These are phyloP conservation scores for Rhinella marina DNA, from an alignment of 2,797 vertebrate species.

Conservation along the genomic window DNA sequence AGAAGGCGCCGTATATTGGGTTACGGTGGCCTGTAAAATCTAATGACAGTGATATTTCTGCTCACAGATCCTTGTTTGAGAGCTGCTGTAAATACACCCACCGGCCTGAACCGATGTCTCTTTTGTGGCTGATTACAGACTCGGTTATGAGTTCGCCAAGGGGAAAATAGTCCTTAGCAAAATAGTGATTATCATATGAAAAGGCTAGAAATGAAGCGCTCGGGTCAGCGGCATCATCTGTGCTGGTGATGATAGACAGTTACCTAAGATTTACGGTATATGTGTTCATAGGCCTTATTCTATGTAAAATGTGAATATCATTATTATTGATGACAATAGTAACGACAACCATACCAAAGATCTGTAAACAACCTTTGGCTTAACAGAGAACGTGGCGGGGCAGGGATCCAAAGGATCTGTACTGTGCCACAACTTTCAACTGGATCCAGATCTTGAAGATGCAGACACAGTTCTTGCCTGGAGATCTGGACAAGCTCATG, in stretches of 20 bases:
- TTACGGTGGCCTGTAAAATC: slow-evolving; percentile 60
- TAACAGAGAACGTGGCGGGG: no score
- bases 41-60: slow-evolving; percentile 62
- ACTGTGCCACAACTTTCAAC: no score
- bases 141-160: slow-evolving; percentile 54
- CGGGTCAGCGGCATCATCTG: slow-evolving; percentile 42
- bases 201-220: slow-evolving; percentile 49
- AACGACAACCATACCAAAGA: no score
- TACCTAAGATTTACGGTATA: neutral
- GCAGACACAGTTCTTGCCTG: no score
- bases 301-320: neutral
- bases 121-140: slow-evolving; percentile 61
- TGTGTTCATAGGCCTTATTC: neutral
- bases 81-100: slow-evolving; percentile 57
- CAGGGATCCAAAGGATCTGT: no score
- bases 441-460: no score
- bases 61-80: slow-evolving; percentile 55
- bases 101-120: slow-evolving; percentile 59
- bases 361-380: no score
- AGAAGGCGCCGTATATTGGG: slow-evolving; percentile 53
- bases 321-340: neutral
- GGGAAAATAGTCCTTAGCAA: slow-evolving; percentile 56
- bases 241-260: neutral
- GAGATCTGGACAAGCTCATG: no score
- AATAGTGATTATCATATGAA: slow-evolving; percentile 56